Conservation (phyloP, 2,797 vertebrate species). For the Odontamblyopus rebecca region DNA sequence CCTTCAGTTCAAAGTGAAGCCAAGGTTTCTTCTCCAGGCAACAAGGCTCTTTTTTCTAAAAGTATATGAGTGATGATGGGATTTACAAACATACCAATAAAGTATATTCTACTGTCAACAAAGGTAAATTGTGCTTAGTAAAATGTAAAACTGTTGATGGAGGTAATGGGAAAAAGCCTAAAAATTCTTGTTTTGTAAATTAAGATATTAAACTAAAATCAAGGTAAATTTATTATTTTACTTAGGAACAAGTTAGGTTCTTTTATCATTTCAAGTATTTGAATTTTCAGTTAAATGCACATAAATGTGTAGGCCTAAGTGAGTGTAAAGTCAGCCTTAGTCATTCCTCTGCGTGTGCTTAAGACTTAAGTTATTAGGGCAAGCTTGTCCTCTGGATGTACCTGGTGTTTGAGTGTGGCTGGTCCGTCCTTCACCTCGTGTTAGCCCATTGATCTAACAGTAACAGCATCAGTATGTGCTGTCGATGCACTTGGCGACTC, state of each 20-base stretch:
- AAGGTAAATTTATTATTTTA: too few species aligned
- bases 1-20: too few species aligned
- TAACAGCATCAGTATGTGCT: constrained; percentile 44
- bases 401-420: constrained; percentile 5
- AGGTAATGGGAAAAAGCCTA: too few species aligned
- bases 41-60: neutral
- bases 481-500: constrained; percentile 36
- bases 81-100: neutral
- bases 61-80: neutral
- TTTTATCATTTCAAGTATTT: too few species aligned
- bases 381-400: neutral
- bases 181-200: neutral
- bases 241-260: too few species aligned
- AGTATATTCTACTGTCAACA: neutral
- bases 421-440: constrained; percentile 50
- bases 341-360: neutral
- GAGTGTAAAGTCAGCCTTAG: neutral
- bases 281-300: neutral
- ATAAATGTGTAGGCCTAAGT: neutral
- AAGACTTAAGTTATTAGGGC: neutral
- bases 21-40: neutral
- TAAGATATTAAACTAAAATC: neutral
- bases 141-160: too few species aligned
- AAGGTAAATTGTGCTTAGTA: neutral
- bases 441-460: constrained; percentile 50